Base-by-base conservation (phyloP, 2,113 vertebrate genomes). In the Calonectris borealis region DNA sequence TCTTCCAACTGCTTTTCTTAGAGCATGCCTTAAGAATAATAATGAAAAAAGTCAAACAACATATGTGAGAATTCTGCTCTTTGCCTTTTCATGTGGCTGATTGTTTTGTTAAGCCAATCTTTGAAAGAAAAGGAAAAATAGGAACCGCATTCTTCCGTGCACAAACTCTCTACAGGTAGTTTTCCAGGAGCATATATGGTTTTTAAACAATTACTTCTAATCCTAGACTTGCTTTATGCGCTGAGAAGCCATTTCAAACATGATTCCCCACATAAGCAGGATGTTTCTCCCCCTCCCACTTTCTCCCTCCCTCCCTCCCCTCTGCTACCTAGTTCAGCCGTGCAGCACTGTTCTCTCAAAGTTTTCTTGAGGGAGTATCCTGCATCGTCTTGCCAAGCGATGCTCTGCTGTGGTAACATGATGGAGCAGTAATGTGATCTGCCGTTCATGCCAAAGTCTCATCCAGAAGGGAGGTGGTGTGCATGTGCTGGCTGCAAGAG, bases 321-420 rank as follows among this genome's bases (percentile, higher is more conserved):
- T 68, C 48, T 49, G 4, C 88, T 49, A n/a, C 83, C 94, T 92
- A 40, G 9, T 48, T 52, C 64, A 91, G 90, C 90, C 71, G 5
- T 86, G 95, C 70, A 76, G 88, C 79, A 8, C 57, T 60, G 90
- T 64, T 93, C 92, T 91, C 58, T 64, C 91, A 57, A 91, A 62
- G 80, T 81, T 94, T 68, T 96, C 84, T 79, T 34, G 81, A 88
- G 93, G 94, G 95, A 97, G 92, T 69, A 73, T 86, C 92, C 92
- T 48, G 70, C 19, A 6, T 36, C 86, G 2, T 64, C 7, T 12
- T 48, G 48, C 93, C 92, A 84, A 57, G 88, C 4, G 4, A 65
- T 87, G 92, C 92, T 94, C 90, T 55, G 78, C 86, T 86, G 72
- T 11, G 25, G 76, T 68, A 75, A 68, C 16, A 25, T 26, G 89